phyloP scores from a whole-genome alignment of 2,888 invertebrate species.

The Nomada hirtipes region DNA sequence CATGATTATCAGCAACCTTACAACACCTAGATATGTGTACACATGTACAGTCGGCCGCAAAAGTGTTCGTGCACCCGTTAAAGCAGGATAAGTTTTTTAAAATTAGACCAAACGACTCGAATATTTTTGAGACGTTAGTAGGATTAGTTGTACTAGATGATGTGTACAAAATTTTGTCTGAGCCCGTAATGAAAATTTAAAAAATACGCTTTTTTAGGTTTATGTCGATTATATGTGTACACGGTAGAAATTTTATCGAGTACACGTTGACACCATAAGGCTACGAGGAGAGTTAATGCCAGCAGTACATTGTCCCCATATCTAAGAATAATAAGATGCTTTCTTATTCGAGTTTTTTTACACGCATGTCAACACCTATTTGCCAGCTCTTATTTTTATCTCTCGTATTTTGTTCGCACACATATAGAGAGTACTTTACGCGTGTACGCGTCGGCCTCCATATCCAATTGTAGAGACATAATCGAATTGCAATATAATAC shows the following conservation, averaged over 20 bases:
- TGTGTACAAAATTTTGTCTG: no score
- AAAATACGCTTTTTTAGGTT: no score
- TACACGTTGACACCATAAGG: slow-evolving; percentile 6
- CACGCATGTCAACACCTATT: background rate
- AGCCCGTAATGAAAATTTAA: no score
- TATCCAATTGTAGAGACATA: background rate
- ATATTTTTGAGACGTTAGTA: no score
- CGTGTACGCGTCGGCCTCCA: background rate
- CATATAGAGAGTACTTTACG: background rate
- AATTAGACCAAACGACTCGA: no score
- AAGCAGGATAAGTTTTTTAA: no score
- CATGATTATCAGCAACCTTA: no score
- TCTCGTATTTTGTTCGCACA: background rate
- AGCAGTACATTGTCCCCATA: slow-evolving; percentile 35
- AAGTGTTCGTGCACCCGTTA: no score
- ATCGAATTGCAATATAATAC: background rate
- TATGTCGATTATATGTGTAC: no score
- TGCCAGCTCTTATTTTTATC: slow-evolving; percentile 10
- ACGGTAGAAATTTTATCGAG: background rate
- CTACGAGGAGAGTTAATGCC: background rate
- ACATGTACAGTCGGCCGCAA: no score
- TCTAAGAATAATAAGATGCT: background rate
- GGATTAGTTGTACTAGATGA: no score
- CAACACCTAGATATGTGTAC: no score
- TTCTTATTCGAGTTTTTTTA: background rate